Conservation (phyloP, 2,888 invertebrate species). For the Platycnemis pennipes region DNA sequence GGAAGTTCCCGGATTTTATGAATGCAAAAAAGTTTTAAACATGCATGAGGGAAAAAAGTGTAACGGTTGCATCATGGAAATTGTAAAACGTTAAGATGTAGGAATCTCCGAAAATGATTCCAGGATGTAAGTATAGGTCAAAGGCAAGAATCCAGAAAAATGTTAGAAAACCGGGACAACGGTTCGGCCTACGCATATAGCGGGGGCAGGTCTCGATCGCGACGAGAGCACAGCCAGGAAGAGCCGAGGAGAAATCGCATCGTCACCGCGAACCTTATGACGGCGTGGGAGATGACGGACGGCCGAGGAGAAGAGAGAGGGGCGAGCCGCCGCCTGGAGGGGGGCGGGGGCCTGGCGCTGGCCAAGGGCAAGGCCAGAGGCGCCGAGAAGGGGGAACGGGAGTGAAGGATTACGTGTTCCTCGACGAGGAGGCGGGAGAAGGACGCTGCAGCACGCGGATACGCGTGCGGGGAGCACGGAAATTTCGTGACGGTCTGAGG, state of each 20-base stretch:
- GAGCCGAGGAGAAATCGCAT: constrained; percentile 9
- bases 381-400: neutral
- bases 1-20: no score
- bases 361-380: constrained; percentile 57
- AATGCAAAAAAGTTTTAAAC: no score
- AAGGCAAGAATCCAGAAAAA: neutral
- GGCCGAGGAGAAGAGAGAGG: constrained; percentile 71
- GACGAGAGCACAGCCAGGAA: neutral
- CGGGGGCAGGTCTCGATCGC: neutral
- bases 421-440: neutral
- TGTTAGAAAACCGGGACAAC: neutral
- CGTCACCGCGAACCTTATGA: constrained; percentile 13
- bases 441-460: constrained; percentile 68
- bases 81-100: no score
- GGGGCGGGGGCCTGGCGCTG: constrained; percentile 58
- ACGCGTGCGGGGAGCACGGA: constrained; percentile 73
- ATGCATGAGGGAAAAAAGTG: no score
- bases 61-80: no score
- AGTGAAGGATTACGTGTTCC: constrained; percentile 51
- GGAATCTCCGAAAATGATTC: neutral
- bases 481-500: neutral
- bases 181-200: neutral
- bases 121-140: neutral
- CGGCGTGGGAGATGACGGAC: constrained; percentile 74
- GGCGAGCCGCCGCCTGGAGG: constrained; percentile 71